A percentile compares a stretch with the other conserved stretches of the same genome.
phyloP scores from a whole-genome alignment of 1,140 invertebrate genomes.

The Drosophila nasuta region DNA sequence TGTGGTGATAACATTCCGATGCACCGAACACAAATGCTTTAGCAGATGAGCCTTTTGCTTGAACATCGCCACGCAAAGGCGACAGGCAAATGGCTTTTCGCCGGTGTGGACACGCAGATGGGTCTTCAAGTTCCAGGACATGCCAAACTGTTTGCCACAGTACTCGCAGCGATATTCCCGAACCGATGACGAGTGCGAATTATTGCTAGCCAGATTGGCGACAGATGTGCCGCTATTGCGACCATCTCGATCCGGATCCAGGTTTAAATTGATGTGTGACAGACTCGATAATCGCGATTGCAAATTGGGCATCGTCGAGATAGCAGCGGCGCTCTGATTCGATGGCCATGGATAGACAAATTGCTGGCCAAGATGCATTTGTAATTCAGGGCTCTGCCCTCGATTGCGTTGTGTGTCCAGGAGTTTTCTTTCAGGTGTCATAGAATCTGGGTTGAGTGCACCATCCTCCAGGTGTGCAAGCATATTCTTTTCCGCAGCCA shows the following conservation, averaged over 20 bases:
- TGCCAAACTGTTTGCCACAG: constrained; percentile 94
- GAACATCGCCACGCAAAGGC: constrained; percentile 94
- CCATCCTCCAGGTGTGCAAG: constrained; percentile 70
- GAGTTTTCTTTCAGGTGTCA: constrained; percentile 70
- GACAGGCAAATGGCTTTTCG: constrained; percentile 94
- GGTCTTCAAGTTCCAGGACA: constrained; percentile 95
- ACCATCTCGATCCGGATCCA: constrained; percentile 67
- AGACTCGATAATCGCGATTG: constrained; percentile 77
- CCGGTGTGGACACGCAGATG: constrained; percentile 94
- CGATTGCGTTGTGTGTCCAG: constrained; percentile 68
- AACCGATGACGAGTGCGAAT: constrained; percentile 85
- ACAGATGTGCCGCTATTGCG: constrained; percentile 57
- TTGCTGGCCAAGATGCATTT: constrained; percentile 71
- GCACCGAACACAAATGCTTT: constrained; percentile 94
- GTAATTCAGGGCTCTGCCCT: constrained; percentile 68
- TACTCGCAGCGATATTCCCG: constrained; percentile 94
- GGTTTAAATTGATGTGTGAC: constrained; percentile 66
- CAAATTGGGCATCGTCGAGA: constrained; percentile 74
- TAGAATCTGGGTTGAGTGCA: constrained; percentile 58
- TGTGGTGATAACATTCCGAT: constrained; percentile 92
- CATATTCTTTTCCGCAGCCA: constrained; percentile 73
- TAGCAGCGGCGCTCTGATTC: constrained; percentile 68
- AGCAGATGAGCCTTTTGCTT: constrained; percentile 94
- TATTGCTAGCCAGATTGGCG: constrained; percentile 56
- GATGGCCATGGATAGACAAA: constrained; percentile 84